Evolutionary conservation across 2,113 vertebrate genomes (phyloP).

Genomic region (Oxyura jamaicensis): DNA sequence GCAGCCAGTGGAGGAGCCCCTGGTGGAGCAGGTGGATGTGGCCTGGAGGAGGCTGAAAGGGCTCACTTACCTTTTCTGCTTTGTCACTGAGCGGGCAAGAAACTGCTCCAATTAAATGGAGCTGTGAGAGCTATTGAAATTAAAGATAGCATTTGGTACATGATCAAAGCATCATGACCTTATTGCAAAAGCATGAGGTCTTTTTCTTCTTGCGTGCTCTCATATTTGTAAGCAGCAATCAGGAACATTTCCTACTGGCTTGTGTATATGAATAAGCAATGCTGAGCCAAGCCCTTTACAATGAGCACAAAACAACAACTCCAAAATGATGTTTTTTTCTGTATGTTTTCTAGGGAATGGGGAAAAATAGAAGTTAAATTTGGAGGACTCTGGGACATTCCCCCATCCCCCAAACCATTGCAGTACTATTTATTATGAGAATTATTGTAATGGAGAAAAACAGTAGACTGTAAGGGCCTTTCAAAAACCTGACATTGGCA

Average conservation of each 20-base stretch:
- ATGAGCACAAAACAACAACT: background rate
- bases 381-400: background rate
- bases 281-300: too few relatives aligned
- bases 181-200: background rate
- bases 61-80: too few relatives aligned
- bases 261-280: background rate
- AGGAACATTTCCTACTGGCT: background rate
- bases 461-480: background rate
- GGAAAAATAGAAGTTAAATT: background rate
- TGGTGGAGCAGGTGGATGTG: too few relatives aligned
- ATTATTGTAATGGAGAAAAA: background rate
- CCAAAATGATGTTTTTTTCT: background rate
- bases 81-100: slow-evolving; percentile 56
- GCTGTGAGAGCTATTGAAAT: slow-evolving; percentile 59
- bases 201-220: background rate
- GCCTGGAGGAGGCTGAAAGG: too few relatives aligned
- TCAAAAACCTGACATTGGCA: background rate
- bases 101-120: slow-evolving; percentile 48
- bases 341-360: background rate
- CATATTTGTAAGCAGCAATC: background rate
- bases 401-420: background rate
- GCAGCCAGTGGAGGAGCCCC: too few relatives aligned
- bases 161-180: background rate
- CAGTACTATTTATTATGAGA: background rate
- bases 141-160: slow-evolving; percentile 43